Conservation (phyloP, 2,888 invertebrate species). For the Polietes domitor region DNA sequence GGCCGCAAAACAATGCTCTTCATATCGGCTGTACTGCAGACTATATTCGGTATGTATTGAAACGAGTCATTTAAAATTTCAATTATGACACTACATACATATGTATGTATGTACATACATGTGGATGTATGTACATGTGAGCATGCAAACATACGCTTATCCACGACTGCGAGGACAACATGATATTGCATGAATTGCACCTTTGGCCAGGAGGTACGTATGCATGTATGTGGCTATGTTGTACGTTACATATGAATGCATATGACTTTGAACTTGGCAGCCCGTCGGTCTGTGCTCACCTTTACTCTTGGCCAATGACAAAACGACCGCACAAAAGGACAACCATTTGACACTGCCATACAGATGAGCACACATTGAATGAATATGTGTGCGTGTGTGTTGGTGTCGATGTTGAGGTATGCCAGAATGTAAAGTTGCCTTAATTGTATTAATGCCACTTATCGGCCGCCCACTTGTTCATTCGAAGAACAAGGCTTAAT, state of each 20-base stretch:
- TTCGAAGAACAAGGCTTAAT: conserved; percentile 63
- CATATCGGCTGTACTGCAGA: conserved; percentile 86
- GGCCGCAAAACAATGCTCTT: conserved; percentile 90
- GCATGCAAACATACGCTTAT: no score
- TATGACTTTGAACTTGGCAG: conserved; percentile 75
- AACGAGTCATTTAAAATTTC: background rate
- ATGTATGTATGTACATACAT: background rate
- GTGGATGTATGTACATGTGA: no score
- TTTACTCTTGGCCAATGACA: conserved; percentile 58
- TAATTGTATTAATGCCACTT: conserved; percentile 53
- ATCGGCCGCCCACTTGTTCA: conserved; percentile 15
- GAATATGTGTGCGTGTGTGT: background rate
- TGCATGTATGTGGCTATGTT: no score
- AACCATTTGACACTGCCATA: conserved; percentile 44
- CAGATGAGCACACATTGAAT: conserved; percentile 34
- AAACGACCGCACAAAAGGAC: conserved; percentile 41
- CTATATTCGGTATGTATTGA: conserved; percentile 83
- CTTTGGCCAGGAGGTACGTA: no score
- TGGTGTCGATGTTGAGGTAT: no score
- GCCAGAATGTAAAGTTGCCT: background rate
- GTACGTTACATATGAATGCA: background rate
- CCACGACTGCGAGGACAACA: no score
- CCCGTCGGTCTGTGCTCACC: conserved; percentile 45
- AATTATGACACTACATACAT: background rate
- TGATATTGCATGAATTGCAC: no score